Conservation (phyloP, 2,888 invertebrate species). For the Dasysyrphus albostriatus region DNA sequence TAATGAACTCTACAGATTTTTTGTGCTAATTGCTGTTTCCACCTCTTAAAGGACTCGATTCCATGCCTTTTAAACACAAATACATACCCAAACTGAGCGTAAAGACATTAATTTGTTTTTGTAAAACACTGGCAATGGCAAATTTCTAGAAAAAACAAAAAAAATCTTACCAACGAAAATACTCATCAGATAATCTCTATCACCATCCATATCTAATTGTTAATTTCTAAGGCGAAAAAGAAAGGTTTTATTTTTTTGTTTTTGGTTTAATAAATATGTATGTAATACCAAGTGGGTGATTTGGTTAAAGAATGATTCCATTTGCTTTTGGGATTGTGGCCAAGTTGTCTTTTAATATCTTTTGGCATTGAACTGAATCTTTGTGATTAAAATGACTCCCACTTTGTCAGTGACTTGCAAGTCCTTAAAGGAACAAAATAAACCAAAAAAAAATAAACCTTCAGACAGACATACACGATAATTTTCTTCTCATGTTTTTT, state of each 20-base stretch:
- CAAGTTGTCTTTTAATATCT: conserved; percentile 29
- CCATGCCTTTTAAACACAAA: conserved; percentile 1
- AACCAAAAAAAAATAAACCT: background rate
- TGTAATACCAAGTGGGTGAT: conserved; percentile 7
- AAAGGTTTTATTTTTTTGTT: background rate
- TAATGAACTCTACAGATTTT: background rate
- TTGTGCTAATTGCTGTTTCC: conserved; percentile 11
- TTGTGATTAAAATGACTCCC: conserved; percentile 36
- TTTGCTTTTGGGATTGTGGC: conserved; percentile 15
- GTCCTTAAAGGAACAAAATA: background rate
- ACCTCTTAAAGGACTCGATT: conserved; percentile 13
- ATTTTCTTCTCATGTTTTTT: conserved; percentile 16
- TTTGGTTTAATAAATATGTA: background rate
- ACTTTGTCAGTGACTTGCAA: conserved; percentile 31
- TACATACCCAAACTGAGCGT: background rate
- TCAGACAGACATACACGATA: conserved; percentile 7
- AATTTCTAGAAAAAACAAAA: background rate
- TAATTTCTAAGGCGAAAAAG: conserved; percentile 37
- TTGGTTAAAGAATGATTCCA: conserved; percentile 24
- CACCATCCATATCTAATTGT: conserved; percentile 31
- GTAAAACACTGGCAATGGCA: background rate
- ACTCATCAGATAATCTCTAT: conserved; percentile 24
- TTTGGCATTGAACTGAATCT: conserved; percentile 41
- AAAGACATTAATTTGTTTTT: conserved; percentile 9
- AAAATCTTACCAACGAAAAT: conserved; percentile 29